These are phyloP conservation scores for Ochlodes sylvanus DNA, from an alignment of 2,888 invertebrate species.

Conservation along the genomic window DNA sequence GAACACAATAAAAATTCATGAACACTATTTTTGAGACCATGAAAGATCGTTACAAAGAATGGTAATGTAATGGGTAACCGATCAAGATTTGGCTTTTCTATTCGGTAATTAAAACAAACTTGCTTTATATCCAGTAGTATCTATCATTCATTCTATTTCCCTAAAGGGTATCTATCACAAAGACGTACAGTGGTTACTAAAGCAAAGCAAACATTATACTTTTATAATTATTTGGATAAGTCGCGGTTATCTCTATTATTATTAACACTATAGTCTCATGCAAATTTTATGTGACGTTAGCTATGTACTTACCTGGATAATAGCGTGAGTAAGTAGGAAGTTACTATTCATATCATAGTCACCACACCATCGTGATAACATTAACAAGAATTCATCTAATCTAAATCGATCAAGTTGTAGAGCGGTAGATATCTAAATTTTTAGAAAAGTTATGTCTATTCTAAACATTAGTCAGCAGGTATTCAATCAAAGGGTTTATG, in stretches of 20 bases:
- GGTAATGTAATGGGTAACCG: no score
- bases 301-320: background rate
- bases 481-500: conserved; percentile 5
- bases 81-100: no score
- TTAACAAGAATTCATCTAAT: background rate
- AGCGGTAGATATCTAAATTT: background rate
- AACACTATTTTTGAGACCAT: no score
- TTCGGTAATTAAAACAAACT: no score
- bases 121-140: no score
- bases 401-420: background rate
- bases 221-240: conserved; percentile 7
- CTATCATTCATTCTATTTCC: no score
- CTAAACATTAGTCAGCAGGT: conserved; percentile 5
- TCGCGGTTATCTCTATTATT: conserved; percentile 44
- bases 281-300: conserved; percentile 45
- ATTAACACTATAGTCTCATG: conserved; percentile 48
- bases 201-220: no score
- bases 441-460: background rate
- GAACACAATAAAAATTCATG: no score
- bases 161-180: no score
- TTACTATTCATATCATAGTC: background rate
- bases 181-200: no score
- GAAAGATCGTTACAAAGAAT: no score
- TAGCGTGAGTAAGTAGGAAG: background rate
- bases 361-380: background rate